These are phyloP conservation scores for Clunio marinus DNA, from an alignment of 2,888 invertebrate genomes.

Conservation along the genomic window DNA sequence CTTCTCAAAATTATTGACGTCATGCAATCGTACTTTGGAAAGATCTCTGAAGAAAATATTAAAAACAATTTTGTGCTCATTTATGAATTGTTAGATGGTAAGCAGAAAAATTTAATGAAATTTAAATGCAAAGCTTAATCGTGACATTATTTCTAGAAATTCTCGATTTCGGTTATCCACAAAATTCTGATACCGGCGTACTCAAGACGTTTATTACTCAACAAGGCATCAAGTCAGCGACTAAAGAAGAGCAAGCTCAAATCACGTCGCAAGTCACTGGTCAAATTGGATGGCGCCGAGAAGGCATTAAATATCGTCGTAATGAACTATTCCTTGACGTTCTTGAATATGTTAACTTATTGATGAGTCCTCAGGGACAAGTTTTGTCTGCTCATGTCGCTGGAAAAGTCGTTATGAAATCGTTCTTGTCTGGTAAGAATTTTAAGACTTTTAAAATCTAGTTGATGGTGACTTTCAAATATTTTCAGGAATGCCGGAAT, in stretches of 20 bases:
- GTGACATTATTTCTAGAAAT: conserved; percentile 75
- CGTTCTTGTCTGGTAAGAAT: conserved; percentile 70
- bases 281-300: conserved; percentile 98
- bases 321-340: conserved; percentile 99
- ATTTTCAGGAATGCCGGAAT: conserved; percentile 95
- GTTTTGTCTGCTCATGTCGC: conserved; percentile 98
- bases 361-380: conserved; percentile 99
- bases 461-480: conserved; percentile 42
- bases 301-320: conserved; percentile 97
- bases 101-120: conserved; percentile 44
- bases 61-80: conserved; percentile 99
- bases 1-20: conserved; percentile 95
- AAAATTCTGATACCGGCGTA: conserved; percentile 99
- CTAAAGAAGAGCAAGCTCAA: conserved; percentile 98
- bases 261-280: conserved; percentile 98
- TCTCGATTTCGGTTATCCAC: conserved; percentile 98
- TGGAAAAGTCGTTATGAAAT: conserved; percentile 99
- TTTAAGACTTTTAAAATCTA: conserved; percentile 39
- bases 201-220: conserved; percentile 99
- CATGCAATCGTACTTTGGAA: conserved; percentile 99
- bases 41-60: conserved; percentile 99
- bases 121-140: no score
- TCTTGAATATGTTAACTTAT: conserved; percentile 94
- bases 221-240: conserved; percentile 97
- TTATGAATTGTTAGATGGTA: conserved; percentile 96